Conservation (phyloP, 2,888 invertebrate genomes). For the Callinectes sapidus region DNA sequence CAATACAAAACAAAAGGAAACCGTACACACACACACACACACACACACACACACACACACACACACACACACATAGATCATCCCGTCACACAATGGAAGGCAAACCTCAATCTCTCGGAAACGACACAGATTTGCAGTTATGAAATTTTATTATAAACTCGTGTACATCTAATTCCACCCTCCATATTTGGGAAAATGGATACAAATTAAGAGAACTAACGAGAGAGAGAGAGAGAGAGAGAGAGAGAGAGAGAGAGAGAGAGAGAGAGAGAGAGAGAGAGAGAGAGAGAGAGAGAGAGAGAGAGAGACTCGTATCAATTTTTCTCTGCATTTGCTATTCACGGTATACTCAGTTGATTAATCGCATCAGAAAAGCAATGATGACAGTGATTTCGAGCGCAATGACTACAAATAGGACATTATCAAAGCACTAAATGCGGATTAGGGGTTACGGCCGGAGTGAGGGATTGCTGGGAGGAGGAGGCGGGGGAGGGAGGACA, state of each 20-base stretch:
- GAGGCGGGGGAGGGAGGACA: not conserved
- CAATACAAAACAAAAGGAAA: no score
- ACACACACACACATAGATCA: no score
- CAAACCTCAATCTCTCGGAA: not conserved
- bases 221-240: not conserved
- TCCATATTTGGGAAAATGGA: not conserved
- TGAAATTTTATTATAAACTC: not conserved
- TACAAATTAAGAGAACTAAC: not conserved
- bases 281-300: not conserved
- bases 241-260: not conserved
- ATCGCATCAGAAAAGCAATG: conserved; percentile 33
- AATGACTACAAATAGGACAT: conserved; percentile 1
- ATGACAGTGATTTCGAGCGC: conserved; percentile 20
- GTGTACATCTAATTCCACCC: not conserved
- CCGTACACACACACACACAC: no score
- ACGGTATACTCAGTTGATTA: not conserved
- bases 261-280: not conserved
- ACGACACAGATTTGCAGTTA: not conserved
- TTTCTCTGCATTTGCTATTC: not conserved
- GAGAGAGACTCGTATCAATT: not conserved
- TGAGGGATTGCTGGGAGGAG: not conserved
- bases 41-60: no score
- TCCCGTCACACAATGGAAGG: not conserved
- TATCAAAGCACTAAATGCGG: conserved; percentile 8
- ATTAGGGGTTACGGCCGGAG: not conserved